Percentiles rank a stretch among this genome's conserved stretches.
Evolutionary conservation across 2,888 invertebrate species (phyloP).

Genomic region (Ichneumoninae sp.): DNA sequence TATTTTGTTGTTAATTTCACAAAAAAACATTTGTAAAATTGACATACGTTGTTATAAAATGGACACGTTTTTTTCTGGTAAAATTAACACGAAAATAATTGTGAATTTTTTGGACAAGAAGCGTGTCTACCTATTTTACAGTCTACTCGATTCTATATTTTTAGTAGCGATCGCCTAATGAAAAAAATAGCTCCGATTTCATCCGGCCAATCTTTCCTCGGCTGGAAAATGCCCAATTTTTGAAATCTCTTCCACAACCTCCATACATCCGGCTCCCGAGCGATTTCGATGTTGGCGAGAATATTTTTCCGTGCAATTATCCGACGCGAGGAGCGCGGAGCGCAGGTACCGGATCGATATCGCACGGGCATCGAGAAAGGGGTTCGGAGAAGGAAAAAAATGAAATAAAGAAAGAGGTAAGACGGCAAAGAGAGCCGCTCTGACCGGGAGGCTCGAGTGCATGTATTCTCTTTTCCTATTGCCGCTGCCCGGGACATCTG

Average conservation of each 20-base stretch:
- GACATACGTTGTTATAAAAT: no score
- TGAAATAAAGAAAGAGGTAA: conserved; percentile 11
- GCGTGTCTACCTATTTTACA: no score
- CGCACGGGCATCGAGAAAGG: conserved; percentile 11
- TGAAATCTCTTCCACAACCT: neutral
- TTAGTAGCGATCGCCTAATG: no score
- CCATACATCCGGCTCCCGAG: neutral
- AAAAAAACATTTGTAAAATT: no score
- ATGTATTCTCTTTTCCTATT: conserved; percentile 51
- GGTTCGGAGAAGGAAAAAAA: neutral
- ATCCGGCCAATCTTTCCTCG: no score
- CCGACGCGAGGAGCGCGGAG: neutral
- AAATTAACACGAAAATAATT: no score
- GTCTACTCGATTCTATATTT: no score
- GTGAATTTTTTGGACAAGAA: no score
- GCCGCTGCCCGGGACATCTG: conserved; percentile 53
- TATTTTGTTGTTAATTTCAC: no score
- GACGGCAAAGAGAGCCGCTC: conserved; percentile 24
- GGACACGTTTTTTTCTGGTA: no score
- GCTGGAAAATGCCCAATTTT: no score
- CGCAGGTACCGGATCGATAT: conserved; percentile 29
- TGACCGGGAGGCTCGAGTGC: conserved; percentile 17
- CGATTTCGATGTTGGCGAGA: neutral
- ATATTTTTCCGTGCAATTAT: conserved; percentile 29
- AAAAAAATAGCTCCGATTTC: no score